These are phyloP conservation scores for Stercorarius parasiticus DNA, from an alignment of 2,113 vertebrate genomes.

Conservation along the genomic window DNA sequence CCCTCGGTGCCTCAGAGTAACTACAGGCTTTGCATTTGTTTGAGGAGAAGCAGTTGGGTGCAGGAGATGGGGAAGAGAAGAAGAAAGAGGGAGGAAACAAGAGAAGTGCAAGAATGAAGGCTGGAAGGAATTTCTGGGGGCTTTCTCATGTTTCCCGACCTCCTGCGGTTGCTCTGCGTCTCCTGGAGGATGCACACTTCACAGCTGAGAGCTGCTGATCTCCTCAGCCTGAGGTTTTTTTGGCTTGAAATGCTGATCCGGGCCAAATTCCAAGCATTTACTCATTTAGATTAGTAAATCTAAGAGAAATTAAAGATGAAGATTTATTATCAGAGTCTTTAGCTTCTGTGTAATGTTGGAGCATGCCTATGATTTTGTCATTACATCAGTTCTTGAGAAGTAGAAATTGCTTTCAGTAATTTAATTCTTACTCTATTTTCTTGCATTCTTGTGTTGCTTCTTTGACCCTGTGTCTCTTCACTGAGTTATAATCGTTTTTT, in stretches of 20 bases:
- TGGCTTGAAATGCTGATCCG: conserved; percentile 11
- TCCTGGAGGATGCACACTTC: not conserved
- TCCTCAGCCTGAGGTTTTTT: not conserved
- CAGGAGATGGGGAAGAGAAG: not conserved
- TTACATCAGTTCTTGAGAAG: conserved; percentile 11
- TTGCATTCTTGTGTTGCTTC: not conserved
- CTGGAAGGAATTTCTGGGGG: not conserved
- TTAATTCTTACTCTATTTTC: conserved; percentile 9
- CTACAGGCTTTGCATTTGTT: not conserved
- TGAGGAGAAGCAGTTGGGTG: not conserved
- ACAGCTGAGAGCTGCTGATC: not conserved
- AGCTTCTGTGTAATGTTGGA: not conserved
- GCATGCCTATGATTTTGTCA: conserved; percentile 16
- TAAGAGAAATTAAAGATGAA: conserved; percentile 34
- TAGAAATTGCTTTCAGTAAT: conserved; percentile 14
- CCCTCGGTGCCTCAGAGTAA: not conserved
- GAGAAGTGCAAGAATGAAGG: not conserved
- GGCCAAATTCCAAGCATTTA: conserved; percentile 34
- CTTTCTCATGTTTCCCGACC: not conserved
- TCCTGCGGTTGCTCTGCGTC: rapidly evolving
- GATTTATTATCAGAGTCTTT: not conserved
- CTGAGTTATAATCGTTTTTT: not conserved
- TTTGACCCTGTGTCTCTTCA: not conserved
- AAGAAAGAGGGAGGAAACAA: not conserved
- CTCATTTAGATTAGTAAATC: conserved; percentile 26